Evolutionary conservation across 2,888 invertebrate species (phyloP).

Genomic region (Limnephilus lunatus): DNA sequence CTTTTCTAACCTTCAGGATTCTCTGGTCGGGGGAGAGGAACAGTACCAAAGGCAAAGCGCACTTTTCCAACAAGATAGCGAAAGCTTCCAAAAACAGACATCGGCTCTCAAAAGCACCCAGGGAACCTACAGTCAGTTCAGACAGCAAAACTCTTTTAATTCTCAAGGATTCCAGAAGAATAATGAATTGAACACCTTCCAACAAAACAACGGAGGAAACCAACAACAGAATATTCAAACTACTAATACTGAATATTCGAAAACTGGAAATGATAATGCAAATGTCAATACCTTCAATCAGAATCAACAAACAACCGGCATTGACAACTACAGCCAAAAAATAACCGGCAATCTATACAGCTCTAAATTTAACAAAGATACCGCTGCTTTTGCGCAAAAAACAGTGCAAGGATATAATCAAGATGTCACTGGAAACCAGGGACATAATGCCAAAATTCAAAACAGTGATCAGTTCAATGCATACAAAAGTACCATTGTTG

Average conservation of each 20-base stretch:
- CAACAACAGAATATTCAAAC: slow-evolving; percentile 32
- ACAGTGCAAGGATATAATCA: neutral
- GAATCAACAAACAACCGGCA: neutral
- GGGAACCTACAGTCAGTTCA: slow-evolving; percentile 15
- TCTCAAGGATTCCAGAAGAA: slow-evolving; percentile 26
- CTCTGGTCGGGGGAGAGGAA: slow-evolving; percentile 47
- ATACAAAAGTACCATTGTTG: slow-evolving; percentile 8
- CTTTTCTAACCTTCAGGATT: slow-evolving; percentile 63
- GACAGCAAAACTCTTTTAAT: slow-evolving; percentile 13
- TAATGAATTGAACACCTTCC: slow-evolving; percentile 31
- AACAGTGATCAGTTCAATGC: slow-evolving; percentile 3
- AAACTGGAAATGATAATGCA: slow-evolving; percentile 10
- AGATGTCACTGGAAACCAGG: neutral
- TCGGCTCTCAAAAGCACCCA: slow-evolving; percentile 14
- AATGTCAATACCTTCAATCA: neutral
- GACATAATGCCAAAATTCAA: neutral
- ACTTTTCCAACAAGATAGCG: slow-evolving; percentile 30
- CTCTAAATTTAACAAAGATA: slow-evolving; percentile 56
- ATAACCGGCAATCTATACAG: slow-evolving; percentile 45
- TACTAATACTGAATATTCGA: neutral
- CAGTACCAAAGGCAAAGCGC: slow-evolving; percentile 19
- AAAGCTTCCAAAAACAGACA: slow-evolving; percentile 33
- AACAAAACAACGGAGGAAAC: slow-evolving; percentile 11
- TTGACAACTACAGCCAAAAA: slow-evolving; percentile 13
- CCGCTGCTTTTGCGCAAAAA: slow-evolving; percentile 22